phyloP scores from a whole-genome alignment of 2,888 invertebrate genomes.

The Pharmacophagus antenor region DNA sequence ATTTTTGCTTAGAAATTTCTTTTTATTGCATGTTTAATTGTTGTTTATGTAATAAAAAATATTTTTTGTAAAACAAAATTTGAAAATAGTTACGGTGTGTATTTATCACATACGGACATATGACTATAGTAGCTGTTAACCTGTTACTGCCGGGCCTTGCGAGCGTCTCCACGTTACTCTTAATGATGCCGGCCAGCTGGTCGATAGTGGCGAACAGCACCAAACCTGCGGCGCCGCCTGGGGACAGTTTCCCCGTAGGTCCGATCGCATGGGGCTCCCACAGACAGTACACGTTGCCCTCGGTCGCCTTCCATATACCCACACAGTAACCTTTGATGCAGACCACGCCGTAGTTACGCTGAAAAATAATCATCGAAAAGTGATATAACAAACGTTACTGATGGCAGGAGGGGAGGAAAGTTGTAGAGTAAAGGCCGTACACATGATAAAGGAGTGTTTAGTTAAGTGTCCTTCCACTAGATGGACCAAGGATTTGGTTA shows the following conservation, averaged over 20 bases:
- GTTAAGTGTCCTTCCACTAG: no score
- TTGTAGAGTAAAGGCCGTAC: no score
- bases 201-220: conserved; percentile 51
- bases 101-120: no score
- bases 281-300: conserved; percentile 49
- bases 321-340: conserved; percentile 69
- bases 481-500: no score
- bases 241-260: conserved; percentile 50
- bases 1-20: not conserved
- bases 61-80: no score
- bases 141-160: conserved; percentile 54
- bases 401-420: no score
- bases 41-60: no score
- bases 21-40: no score
- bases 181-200: conserved; percentile 53
- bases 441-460: no score
- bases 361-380: conserved; percentile 4
- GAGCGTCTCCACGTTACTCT: conserved; percentile 49
- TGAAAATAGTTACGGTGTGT: no score
- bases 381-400: no score
- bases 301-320: conserved; percentile 53
- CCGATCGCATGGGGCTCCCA: conserved; percentile 69
- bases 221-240: conserved; percentile 55
- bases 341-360: conserved; percentile 62
- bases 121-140: no score